A percentile compares a stretch with the other conserved stretches of the same genome.
phyloP scores from a whole-genome alignment of 2,113 vertebrate species.

The Mastomys natalensis region DNA sequence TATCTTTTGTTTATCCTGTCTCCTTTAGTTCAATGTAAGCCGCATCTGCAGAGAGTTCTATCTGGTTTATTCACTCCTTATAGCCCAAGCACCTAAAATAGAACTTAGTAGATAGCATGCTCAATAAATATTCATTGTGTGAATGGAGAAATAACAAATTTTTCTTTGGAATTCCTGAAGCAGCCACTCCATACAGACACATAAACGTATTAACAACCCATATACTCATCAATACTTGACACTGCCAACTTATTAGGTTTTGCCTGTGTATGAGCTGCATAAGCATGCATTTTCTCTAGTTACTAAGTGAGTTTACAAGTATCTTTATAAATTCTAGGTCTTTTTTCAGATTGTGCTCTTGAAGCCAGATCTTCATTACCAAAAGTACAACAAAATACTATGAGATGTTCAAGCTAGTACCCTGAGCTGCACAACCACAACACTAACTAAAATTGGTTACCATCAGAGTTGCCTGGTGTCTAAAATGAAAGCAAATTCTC shows the following conservation, averaged over 20 bases:
- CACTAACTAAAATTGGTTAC: background rate
- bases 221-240: background rate
- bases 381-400: background rate
- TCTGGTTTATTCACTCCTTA: slow-evolving; percentile 6
- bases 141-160: background rate
- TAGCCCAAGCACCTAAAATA: slow-evolving; percentile 19
- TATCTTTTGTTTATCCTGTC: background rate
- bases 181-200: background rate
- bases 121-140: background rate
- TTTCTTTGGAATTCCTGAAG: background rate
- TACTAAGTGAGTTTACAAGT: background rate
- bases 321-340: background rate
- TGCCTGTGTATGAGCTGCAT: background rate
- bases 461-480: background rate
- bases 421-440: background rate
- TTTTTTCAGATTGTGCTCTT: slow-evolving; percentile 7
- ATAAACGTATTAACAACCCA: background rate
- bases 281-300: slow-evolving; percentile 25
- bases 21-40: background rate
- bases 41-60: background rate
- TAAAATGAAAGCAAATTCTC: slow-evolving; percentile 37
- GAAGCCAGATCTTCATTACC: background rate
- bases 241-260: slow-evolving; percentile 5
- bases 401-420: background rate
- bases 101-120: background rate